These are phyloP conservation scores for Trachymyrmex septentrionalis DNA, from an alignment of 1,140 invertebrate species.

Conservation along the genomic window DNA sequence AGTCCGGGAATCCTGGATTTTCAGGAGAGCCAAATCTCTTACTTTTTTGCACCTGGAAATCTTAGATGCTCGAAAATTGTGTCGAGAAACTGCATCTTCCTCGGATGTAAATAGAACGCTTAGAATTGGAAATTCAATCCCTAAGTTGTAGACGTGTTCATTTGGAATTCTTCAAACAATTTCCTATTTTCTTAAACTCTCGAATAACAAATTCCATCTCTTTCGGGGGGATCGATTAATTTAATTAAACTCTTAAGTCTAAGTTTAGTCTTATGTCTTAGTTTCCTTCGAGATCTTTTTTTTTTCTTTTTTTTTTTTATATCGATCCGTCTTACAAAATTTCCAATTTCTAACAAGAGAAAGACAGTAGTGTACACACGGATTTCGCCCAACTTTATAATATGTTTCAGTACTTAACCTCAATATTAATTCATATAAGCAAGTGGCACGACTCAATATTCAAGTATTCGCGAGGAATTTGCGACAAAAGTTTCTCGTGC, in stretches of 20 bases:
- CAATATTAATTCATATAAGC: no score
- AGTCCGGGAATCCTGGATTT: slow-evolving; percentile 6
- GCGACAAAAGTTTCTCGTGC: no score
- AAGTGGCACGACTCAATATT: no score
- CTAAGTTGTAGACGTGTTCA: not conserved
- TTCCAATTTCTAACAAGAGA: not conserved
- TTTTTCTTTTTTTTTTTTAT: not conserved
- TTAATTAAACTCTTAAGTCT: not conserved
- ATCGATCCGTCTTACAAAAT: not conserved
- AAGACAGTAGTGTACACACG: no score
- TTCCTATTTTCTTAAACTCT: not conserved
- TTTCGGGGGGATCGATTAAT: not conserved
- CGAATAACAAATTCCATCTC: not conserved
- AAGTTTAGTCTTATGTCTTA: no score
- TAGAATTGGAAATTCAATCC: not conserved
- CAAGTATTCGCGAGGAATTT: no score
- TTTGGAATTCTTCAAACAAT: not conserved
- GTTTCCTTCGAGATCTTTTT: not conserved
- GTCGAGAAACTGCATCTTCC: not conserved
- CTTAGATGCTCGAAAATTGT: not conserved
- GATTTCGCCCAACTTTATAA: no score
- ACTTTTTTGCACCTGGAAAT: slow-evolving; percentile 3
- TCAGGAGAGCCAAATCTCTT: slow-evolving; percentile 9
- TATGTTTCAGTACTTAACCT: no score
- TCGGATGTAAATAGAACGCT: not conserved